Evolutionary conservation across 1,140 invertebrate genomes (phyloP).

Genomic region (Calycopis cecrops): DNA sequence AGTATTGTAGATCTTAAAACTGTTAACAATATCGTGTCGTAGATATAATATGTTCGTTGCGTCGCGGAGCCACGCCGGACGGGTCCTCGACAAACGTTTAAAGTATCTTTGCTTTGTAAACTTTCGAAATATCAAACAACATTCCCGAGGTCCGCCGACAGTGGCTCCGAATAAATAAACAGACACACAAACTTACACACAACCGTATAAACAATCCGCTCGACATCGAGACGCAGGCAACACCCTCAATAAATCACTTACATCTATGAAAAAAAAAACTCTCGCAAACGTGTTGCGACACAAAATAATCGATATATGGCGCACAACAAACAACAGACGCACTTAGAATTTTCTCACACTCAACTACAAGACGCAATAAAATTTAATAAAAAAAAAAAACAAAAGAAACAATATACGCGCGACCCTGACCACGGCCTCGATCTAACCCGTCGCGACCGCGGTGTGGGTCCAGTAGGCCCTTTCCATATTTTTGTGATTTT

Average conservation of each 20-base stretch:
- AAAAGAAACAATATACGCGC: slow-evolving; percentile 37
- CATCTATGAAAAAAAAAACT: slow-evolving; percentile 23
- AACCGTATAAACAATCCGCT: slow-evolving; percentile 11
- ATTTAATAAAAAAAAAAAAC: slow-evolving; percentile 58
- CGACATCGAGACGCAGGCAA: slow-evolving; percentile 12
- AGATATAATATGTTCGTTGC: slow-evolving; percentile 1
- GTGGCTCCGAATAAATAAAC: slow-evolving; percentile 13
- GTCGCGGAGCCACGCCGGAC: background rate
- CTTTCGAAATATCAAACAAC: too few species aligned
- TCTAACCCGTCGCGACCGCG: slow-evolving; percentile 31
- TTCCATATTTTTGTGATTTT: slow-evolving; percentile 57
- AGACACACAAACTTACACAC: background rate
- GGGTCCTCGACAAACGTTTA: background rate
- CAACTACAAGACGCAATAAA: slow-evolving; percentile 56
- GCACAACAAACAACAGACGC: slow-evolving; percentile 64
- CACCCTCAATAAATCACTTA: slow-evolving; percentile 14
- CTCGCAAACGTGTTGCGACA: slow-evolving; percentile 28
- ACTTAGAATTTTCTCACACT: slow-evolving; percentile 52
- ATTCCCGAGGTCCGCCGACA: background rate
- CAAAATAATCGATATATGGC: slow-evolving; percentile 35
- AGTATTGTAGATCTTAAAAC: slow-evolving; percentile 5
- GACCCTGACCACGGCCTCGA: slow-evolving; percentile 45
- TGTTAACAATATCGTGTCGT: background rate
- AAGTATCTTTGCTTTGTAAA: too few species aligned
- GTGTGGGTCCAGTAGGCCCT: slow-evolving; percentile 48